A percentile compares a stretch with the other conserved stretches of the same genome.
phyloP scores from a whole-genome alignment of 2,888 invertebrate genomes.

The Cybosia mesomella region DNA sequence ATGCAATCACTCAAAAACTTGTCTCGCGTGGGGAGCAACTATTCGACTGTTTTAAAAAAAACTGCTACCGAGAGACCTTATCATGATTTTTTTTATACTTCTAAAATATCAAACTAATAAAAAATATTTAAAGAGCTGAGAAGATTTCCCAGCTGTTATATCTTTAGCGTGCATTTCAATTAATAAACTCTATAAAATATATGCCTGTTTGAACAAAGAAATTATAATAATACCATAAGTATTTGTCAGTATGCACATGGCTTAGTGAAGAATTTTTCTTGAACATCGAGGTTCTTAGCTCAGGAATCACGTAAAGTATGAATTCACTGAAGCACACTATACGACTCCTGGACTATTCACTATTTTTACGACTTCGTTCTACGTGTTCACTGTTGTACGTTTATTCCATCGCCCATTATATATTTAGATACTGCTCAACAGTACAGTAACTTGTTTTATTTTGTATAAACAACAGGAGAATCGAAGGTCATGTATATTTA shows the following conservation, averaged over 20 bases:
- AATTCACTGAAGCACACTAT: conserved; percentile 60
- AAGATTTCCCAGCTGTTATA: no score
- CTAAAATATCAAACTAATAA: no score
- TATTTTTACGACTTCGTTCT: conserved; percentile 67
- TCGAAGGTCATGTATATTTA: not conserved
- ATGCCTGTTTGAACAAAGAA: no score
- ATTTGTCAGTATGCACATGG: conserved; percentile 25
- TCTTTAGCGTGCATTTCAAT: no score
- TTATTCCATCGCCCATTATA: conserved; percentile 27
- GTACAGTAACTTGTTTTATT: not conserved
- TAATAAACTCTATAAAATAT: no score
- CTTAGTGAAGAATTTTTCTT: conserved; percentile 45
- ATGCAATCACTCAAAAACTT: no score
- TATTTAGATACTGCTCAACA: conserved; percentile 22
- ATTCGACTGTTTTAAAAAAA: no score
- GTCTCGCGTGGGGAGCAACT: no score
- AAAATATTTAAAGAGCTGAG: no score
- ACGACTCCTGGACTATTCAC: conserved; percentile 57
- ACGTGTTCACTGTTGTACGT: conserved; percentile 33
- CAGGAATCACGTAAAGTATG: conserved; percentile 68
- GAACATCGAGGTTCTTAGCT: conserved; percentile 50
- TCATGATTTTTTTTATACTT: no score
- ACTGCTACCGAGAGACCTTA: no score
- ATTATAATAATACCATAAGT: not conserved
- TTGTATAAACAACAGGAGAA: not conserved